Evolutionary conservation across 2,113 vertebrate species (phyloP), one percentile per base, ranked within the genome.

Genomic region (Clupea harengus): DNA sequence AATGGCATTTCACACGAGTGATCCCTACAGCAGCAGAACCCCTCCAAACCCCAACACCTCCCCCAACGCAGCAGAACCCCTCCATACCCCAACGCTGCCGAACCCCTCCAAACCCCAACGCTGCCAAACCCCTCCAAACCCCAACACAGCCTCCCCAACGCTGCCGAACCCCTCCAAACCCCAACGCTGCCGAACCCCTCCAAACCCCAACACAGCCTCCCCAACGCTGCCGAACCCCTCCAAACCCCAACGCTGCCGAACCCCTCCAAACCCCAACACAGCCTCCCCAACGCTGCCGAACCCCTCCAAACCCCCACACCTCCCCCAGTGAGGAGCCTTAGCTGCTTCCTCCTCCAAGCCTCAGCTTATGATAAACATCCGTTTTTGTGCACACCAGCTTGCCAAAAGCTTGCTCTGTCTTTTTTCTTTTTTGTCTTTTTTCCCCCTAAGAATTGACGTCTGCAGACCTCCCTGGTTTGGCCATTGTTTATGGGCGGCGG

Each of bases 401-500:
- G 67, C 28, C 72, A 78, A 39, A 64, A 78, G 2, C 72, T 44
- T 28, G 7, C 64, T 1, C 25, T 13, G 2, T 32, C 2, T 15
- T 32, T 28, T 5, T 15, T 13, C 10, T 39, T 39, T 32, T 78
- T 32, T 39, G 1, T 32, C 15, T 78, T 78, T 54, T 84, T 75
- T 45, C 28, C 49, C 82, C 0, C 11, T 25, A 8, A 45, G 18
- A 72, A 7, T 39, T 81, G 83, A 87, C 82, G 83, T 75, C 72
- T 87, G 47, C 75, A 85, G 72, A 84, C 87, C 85, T 85, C 57
- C 85, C 49, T 81, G 83, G 18, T 47, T 78, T 32, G 45, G 45
- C 82, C 45, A 57, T 67, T 84, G 80, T 88, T 86, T 88, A 81
- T 54, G 52, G 83, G 80, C 11, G 64, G 83, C 83, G 67, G 57